A percentile compares a stretch with the other conserved stretches of the same genome.
Evolutionary conservation across 2,113 vertebrate species (phyloP).

Genomic region (Siniperca chuatsi): DNA sequence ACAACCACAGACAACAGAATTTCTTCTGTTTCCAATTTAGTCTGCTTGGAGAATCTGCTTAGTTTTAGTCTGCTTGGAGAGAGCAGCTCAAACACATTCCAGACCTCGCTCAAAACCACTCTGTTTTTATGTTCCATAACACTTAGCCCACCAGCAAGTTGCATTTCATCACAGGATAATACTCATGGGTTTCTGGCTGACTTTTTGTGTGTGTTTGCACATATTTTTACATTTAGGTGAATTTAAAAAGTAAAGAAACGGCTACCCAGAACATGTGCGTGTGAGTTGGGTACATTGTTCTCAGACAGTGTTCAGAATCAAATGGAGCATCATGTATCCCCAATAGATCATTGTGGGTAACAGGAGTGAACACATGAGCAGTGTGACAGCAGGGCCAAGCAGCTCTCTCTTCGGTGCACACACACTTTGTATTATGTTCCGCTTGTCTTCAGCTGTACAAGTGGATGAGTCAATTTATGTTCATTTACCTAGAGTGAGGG

Average conservation of each 20-base stretch:
- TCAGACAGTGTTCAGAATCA: conserved; percentile 9
- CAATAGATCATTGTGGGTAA: conserved; percentile 31
- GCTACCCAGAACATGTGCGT: background rate
- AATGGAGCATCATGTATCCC: conserved; percentile 15
- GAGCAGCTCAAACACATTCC: conserved; percentile 24
- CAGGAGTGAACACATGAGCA: conserved; percentile 14
- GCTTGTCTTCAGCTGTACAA: conserved; percentile 11
- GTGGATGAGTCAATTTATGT: conserved; percentile 35
- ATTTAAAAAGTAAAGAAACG: conserved; percentile 4
- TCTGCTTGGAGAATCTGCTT: conserved; percentile 10
- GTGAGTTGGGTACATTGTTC: background rate
- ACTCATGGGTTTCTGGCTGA: background rate
- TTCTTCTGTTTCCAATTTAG: conserved; percentile 35
- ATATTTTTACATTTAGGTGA: conserved; percentile 15
- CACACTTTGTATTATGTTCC: conserved; percentile 4
- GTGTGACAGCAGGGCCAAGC: background rate
- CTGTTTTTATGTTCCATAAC: conserved; percentile 16
- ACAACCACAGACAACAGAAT: background rate
- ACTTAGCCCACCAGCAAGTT: background rate
- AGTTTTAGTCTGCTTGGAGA: conserved; percentile 7
- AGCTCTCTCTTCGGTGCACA: background rate
- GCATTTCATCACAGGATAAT: background rate
- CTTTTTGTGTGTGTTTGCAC: background rate
- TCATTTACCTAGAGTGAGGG: conserved; percentile 32
- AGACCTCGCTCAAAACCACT: background rate